These are phyloP conservation scores for Tylochromis polylepis DNA, from an alignment of 2,113 vertebrate genomes.

Conservation along the genomic window DNA sequence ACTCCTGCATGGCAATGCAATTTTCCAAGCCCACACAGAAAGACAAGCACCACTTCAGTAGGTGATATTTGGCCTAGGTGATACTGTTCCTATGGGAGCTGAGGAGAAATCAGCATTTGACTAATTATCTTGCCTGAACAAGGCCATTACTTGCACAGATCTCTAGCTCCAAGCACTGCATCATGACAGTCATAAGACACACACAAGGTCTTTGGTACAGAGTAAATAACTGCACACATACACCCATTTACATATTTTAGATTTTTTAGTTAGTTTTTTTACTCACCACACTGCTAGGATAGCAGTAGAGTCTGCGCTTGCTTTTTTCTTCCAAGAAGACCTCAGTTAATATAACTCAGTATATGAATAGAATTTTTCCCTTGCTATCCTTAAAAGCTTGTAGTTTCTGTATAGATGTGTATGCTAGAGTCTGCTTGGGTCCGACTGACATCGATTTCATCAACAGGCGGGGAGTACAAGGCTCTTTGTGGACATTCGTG, in stretches of 20 bases:
- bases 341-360: slow-evolving; percentile 30
- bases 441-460: background rate
- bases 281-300: background rate
- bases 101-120: slow-evolving; percentile 56
- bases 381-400: background rate
- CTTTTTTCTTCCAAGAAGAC: background rate
- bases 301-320: background rate
- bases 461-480: background rate
- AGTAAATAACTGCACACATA: background rate
- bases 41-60: slow-evolving; percentile 47
- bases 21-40: slow-evolving; percentile 52
- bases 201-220: background rate
- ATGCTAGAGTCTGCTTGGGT: background rate
- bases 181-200: slow-evolving; percentile 40
- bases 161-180: slow-evolving; percentile 28
- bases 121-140: slow-evolving; percentile 55
- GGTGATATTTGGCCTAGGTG: slow-evolving; percentile 54
- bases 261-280: background rate
- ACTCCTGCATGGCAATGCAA: background rate
- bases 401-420: background rate
- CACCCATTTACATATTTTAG: background rate
- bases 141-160: slow-evolving; percentile 38
- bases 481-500: background rate
- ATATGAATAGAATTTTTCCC: background rate
- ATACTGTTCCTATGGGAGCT: slow-evolving; percentile 37